Base-by-base conservation (phyloP, 37 sponge, comb jelly and placozoan species). In the Aphrocallistes beatrix region DNA sequence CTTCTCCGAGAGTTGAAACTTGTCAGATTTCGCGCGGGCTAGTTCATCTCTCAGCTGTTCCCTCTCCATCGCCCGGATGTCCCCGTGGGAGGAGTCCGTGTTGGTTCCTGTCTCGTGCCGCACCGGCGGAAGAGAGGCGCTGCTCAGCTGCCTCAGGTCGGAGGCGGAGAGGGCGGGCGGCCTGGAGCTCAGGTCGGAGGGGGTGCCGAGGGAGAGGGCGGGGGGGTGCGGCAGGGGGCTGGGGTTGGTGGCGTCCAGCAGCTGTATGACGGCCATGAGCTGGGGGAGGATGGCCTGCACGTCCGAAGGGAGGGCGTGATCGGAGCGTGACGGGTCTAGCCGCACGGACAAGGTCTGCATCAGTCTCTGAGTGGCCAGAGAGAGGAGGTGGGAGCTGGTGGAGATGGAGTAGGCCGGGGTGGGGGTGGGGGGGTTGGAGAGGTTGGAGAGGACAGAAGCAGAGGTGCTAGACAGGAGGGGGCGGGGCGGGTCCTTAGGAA, bases 341-440 rank as follows among this genome's bases (percentile, higher is more conserved):
- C 75, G 10, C 6, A 25, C 28, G 34, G 75, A 19, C n/a, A 60
- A 30, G 3, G 75, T 25, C 21, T 60, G 75, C 75, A 60, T 60
- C 3, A 60, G 75, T 60, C 75, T 60, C 75, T 60, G 75, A 19
- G 75, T 60, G 34, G 75, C 75, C 3, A 60, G 75, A 60, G 75
- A 60, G 34, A 60, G 75, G 17, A 60, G 75, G 34, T 60, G 75
- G n/a, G 75, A 60, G n/a, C 75, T 60, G 75, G 75, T 60, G 28
- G 10, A 30, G 3, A 30, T 25, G 75, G 17, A 19, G 21, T 19
- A 60, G 49, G 49, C 49, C 13, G 49, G 49, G n/a, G n/a, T n/a
- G n/a, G n/a, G n/a, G n/a, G n/a, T n/a, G n/a, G n/a, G n/a, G n/a
- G n/a, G n/a, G n/a, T n/a, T n/a, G n/a, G n/a, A n/a, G 17, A 47